Evolutionary conservation across 92 coral and sea anemone species (phyloP).

Genomic region (Epizoanthus illoricatus): DNA sequence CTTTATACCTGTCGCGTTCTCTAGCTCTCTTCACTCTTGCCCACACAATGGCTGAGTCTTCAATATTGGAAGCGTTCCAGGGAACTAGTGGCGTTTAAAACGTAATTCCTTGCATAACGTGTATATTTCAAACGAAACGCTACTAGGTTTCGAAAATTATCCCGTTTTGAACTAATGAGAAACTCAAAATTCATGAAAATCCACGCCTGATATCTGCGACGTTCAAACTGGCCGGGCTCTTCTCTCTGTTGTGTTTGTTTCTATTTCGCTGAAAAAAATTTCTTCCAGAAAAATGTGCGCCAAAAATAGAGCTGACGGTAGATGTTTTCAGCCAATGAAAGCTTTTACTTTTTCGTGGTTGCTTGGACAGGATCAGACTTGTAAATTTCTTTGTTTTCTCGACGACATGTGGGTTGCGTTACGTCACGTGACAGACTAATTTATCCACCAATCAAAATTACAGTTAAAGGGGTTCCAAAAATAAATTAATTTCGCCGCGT

Average conservation of each 20-base stretch:
- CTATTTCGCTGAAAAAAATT: constrained; percentile 43
- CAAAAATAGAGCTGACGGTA: constrained; percentile 77
- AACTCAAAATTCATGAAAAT: neutral
- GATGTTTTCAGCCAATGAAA: constrained; percentile 60
- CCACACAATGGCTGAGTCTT: constrained; percentile 4
- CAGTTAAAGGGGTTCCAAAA: constrained; percentile 28
- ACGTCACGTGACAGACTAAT: constrained; percentile 18
- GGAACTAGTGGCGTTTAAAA: neutral
- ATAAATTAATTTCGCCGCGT: constrained; percentile 24
- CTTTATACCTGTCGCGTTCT: constrained; percentile 1
- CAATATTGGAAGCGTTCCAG: constrained; percentile 36
- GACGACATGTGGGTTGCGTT: constrained; percentile 12
- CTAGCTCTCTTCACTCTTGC: neutral
- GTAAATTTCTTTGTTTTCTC: constrained; percentile 32
- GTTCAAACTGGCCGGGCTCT: constrained; percentile 49
- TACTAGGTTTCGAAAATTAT: neutral
- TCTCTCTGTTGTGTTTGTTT: constrained; percentile 27
- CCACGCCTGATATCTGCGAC: neutral
- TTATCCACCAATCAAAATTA: constrained; percentile 37
- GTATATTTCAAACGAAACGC: neutral
- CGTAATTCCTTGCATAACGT: neutral
- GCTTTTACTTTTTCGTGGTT: neutral
- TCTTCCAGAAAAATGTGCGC: constrained; percentile 48
- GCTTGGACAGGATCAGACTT: constrained; percentile 74
- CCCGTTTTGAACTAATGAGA: neutral